phyloP scores from a whole-genome alignment of 2,888 invertebrate species.

The Limnephilus marmoratus region DNA sequence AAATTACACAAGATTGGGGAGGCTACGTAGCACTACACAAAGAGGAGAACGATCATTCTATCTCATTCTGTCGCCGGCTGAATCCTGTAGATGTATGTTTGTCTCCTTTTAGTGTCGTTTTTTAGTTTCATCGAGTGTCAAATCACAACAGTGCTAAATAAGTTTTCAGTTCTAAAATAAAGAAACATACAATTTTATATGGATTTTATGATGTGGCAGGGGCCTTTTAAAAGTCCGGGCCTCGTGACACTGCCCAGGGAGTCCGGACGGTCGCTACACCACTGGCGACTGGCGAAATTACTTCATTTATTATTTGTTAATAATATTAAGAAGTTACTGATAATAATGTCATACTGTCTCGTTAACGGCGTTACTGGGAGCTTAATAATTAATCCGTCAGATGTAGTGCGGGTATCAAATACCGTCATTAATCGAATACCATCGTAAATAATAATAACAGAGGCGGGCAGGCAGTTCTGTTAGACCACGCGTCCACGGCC shows the following conservation, averaged over 20 bases:
- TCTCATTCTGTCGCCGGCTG: too few relatives aligned
- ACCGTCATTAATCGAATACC: neutral
- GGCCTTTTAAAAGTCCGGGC: too few relatives aligned
- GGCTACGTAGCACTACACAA: too few relatives aligned
- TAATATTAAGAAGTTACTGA: neutral
- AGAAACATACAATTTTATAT: too few relatives aligned
- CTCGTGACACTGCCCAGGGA: neutral
- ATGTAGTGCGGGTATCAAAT: neutral
- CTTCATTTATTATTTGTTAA: neutral
- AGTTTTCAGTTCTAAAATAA: too few relatives aligned
- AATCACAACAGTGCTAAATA: too few relatives aligned
- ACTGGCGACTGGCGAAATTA: neutral
- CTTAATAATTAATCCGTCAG: slow-evolving; percentile 28
- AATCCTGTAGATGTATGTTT: too few relatives aligned
- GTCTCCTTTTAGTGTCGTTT: too few relatives aligned
- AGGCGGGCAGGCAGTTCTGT: neutral
- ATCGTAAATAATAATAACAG: slow-evolving; percentile 13
- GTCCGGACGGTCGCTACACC: neutral
- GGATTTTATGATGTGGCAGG: neutral
- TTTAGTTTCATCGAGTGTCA: too few relatives aligned
- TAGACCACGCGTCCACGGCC: neutral
- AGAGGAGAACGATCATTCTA: too few relatives aligned
- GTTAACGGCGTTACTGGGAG: slow-evolving; percentile 16
- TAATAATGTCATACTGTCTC: neutral
- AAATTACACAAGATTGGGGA: too few relatives aligned